Percentiles rank a stretch among this genome's conserved stretches.
These are phyloP conservation scores for Anguilla anguilla DNA, from an alignment of 2,797 vertebrate genomes.

Conservation along the genomic window DNA sequence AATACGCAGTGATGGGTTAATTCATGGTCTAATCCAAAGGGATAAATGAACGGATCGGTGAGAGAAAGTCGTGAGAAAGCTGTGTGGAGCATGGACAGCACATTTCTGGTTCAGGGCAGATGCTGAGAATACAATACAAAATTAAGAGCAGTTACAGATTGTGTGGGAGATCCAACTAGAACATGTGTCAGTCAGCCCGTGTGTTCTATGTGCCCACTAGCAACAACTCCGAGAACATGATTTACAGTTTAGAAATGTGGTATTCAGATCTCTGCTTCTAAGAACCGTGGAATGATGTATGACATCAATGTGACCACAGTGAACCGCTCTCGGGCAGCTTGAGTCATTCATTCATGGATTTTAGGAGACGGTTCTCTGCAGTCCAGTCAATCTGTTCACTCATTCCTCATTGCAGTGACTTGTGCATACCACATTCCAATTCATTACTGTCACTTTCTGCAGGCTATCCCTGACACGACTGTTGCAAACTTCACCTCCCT, in stretches of 20 bases:
- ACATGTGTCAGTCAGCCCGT: background rate
- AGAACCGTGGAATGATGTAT: slow-evolving; percentile 46
- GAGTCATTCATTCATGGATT: slow-evolving; percentile 25
- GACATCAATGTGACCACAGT: slow-evolving; percentile 47
- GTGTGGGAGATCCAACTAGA: background rate
- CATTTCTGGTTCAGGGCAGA: background rate
- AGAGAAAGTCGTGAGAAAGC: background rate
- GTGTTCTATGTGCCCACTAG: background rate
- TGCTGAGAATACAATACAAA: background rate
- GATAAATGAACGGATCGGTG: background rate
- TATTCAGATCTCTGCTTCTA: slow-evolving; percentile 27
- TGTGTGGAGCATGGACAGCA: background rate
- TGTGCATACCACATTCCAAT: background rate
- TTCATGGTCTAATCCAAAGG: background rate
- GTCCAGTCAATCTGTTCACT: background rate
- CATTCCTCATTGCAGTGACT: background rate
- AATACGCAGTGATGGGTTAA: background rate
- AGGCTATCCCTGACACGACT: background rate
- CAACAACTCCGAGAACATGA: background rate
- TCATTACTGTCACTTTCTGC: background rate
- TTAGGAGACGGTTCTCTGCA: background rate
- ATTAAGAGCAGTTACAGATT: background rate
- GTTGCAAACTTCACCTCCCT: background rate
- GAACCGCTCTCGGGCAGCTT: slow-evolving; percentile 40
- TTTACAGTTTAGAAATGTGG: background rate